Evolutionary conservation across 2,888 invertebrate genomes (phyloP), one percentile per base, ranked within the genome.

Genomic region (Ectemnius cavifrons): DNA sequence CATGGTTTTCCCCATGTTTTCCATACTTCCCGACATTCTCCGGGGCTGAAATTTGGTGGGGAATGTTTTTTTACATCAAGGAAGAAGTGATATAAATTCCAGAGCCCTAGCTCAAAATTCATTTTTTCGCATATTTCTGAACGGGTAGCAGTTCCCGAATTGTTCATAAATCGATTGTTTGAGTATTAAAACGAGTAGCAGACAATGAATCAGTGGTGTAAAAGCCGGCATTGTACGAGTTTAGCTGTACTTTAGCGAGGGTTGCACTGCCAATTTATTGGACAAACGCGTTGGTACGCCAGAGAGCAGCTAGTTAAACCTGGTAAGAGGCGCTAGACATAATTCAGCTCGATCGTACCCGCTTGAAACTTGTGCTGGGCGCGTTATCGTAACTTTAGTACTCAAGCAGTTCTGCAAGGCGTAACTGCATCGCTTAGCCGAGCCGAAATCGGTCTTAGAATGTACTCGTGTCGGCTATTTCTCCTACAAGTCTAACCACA

Each of bases 401-500:
- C 49, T 56, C 18, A 23, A 64, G 66, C 28, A 45, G n/a, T 49
- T 52, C 47, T 18, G 23, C 58, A 28, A 62, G 45, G 46, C 37
- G 27, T n/a, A 52, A 69, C 18, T 18, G 11, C 13, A 11, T 16
- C 13, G 1, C 8, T 37, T 4, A 37, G 46, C 23, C 23, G 64
- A 66, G 73, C 73, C 70, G 70, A 70, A 63, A 60, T 56, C 60
- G 37, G 6, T 4, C 63, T 56, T 46, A 59, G 57, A 63, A 14
- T 56, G 28, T 56, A 28, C 47, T 66, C 73, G 27, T 58, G 47
- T 63, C 57, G 23, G 18, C 58, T 61, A 56, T 73, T 59, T 73
- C 59, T 69, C 13, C 52, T 68, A 20, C 59, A 66, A 73, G 73
- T 73, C 73, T 73, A 63, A 69, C 73, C 60, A 5, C 56, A 63